Evolutionary conservation across 2,888 invertebrate genomes (phyloP).

Genomic region (Graphium colonna): DNA sequence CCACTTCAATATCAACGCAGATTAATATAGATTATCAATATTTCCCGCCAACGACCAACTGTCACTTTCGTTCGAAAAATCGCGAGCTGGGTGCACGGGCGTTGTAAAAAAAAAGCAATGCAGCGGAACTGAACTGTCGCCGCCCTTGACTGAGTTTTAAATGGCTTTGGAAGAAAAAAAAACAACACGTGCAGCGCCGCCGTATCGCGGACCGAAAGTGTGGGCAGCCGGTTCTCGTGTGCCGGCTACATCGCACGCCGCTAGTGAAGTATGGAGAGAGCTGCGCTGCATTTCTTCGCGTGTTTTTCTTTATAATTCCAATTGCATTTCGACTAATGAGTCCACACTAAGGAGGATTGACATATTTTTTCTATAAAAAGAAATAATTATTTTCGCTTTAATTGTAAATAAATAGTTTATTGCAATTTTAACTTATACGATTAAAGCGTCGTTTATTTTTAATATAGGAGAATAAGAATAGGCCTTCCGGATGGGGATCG

Average conservation of each 20-base stretch:
- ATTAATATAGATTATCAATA: not conserved
- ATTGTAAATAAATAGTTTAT: too few species aligned
- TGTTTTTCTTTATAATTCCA: too few species aligned
- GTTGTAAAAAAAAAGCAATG: not conserved
- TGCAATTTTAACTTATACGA: too few species aligned
- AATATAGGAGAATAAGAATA: too few species aligned
- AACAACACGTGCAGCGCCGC: constrained; percentile 28
- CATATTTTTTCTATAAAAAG: too few species aligned
- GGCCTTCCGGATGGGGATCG: too few species aligned
- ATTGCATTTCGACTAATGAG: not conserved
- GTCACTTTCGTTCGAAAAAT: not conserved
- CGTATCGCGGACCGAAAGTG: constrained; percentile 26
- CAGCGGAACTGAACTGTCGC: constrained; percentile 7
- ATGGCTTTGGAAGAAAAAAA: constrained; percentile 23
- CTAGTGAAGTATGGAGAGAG: constrained; percentile 13
- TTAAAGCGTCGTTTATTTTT: too few species aligned
- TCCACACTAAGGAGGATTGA: not conserved
- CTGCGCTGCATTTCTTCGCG: not conserved
- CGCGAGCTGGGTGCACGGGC: not conserved
- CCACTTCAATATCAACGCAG: not conserved
- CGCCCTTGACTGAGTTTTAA: constrained; percentile 20
- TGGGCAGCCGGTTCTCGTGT: constrained; percentile 14
- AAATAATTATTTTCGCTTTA: too few species aligned
- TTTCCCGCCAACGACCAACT: not conserved
- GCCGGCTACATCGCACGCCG: constrained; percentile 14